Base-by-base conservation (phyloP, 2,797 vertebrate species). In the Chaetophractus vellerosus region DNA sequence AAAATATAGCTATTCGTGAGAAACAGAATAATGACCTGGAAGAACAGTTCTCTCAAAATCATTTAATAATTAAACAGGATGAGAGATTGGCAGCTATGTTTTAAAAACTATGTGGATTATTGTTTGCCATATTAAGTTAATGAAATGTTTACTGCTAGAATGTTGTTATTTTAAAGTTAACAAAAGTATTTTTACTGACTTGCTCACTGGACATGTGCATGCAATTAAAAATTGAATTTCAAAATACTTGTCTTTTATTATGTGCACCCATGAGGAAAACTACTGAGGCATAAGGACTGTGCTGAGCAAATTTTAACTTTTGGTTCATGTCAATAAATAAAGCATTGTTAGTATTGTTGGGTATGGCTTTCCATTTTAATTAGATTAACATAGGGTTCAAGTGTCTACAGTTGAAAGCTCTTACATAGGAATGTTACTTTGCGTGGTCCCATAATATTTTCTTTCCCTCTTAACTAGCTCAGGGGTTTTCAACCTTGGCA, bases 201-300 rank as follows among this genome's bases (percentile, higher is more conserved):
- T 93, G 90, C 23, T 97, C 80, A 86, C 21, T 94, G 86, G 76
- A 94, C 86, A 97, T 95, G 94, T 41, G 85, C 45, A 94, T 57
- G 24, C 41, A 97, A 96, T 95, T 97, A 90, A 90, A 96, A 84
- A 90, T 87, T 85, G 63, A 96, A 97, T 97, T 97, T 96, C 92
- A 87, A 96, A 96, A 96, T 76, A 93, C 19, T 92, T 97, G 41
- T 55, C 68, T 55, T 59, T 92, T 80, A 87, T 93, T 92, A 96
- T 19, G 96, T 80, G 48, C 7, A 92, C 69, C 71, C 68, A 88
- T 18, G 63, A 96, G 96, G 69, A 97, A 93, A 96, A 92, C 63
- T 94, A 94, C 36, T 24, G 36, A 85, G 74, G 48, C 79, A 63
- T 87, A 33, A 76, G 85, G 55, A 82, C 36, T 87, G 19, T 81